These are phyloP conservation scores for Aspiorhynchus laticeps DNA, from an alignment of 2,113 vertebrate genomes.

Conservation along the genomic window DNA sequence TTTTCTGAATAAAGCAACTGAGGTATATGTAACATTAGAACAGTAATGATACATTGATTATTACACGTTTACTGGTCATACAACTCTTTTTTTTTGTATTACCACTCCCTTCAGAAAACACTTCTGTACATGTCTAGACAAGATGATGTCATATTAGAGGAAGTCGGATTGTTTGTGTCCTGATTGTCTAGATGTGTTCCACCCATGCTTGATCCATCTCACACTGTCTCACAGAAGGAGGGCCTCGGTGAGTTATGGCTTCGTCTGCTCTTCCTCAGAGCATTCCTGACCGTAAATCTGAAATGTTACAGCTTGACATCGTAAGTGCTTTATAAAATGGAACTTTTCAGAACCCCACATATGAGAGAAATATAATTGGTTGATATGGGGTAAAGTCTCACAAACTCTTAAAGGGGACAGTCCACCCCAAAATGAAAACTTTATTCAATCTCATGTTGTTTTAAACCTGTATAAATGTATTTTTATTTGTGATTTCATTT, in stretches of 20 bases:
- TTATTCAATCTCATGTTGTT: not conserved
- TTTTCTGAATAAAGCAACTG: no score
- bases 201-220: conserved; percentile 51
- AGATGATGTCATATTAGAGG: conserved; percentile 67
- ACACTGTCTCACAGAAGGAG: not conserved
- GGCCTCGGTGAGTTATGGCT: conserved; percentile 44
- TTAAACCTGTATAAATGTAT: not conserved
- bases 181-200: conserved; percentile 42
- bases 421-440: not conserved
- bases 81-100: no score
- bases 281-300: conserved; percentile 36
- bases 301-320: not conserved
- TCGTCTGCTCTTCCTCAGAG: conserved; percentile 19
- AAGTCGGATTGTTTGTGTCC: conserved; percentile 49
- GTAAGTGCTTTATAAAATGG: not conserved
- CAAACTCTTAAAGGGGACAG: not conserved
- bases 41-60: not conserved
- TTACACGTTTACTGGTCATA: not conserved
- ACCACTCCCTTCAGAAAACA: conserved; percentile 40
- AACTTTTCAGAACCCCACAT: not conserved
- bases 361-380: not conserved
- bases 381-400: not conserved
- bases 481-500: not conserved
- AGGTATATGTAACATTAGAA: not conserved
- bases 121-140: conserved; percentile 64